Evolutionary conservation across 1,140 invertebrate genomes (phyloP).

Genomic region (Hermatobates lingyangjiaoensis): DNA sequence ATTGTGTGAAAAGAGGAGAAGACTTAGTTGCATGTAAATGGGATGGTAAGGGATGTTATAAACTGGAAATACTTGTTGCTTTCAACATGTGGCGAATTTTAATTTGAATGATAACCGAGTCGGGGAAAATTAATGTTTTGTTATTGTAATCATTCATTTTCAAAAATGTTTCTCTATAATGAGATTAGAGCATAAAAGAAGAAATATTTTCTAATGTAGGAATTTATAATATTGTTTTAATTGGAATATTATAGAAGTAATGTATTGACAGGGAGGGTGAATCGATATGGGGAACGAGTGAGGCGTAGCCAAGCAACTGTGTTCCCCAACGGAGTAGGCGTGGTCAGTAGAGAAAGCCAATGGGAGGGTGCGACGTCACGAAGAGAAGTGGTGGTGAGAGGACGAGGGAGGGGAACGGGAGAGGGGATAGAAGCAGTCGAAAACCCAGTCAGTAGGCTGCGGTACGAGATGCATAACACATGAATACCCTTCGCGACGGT

Average conservation of each 20-base stretch:
- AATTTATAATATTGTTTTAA: constrained; percentile 11
- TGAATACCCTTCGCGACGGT: constrained; percentile 28
- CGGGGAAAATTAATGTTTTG: not conserved
- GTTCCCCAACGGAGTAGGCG: constrained; percentile 8
- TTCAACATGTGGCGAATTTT: constrained; percentile 3
- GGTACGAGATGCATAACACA: constrained; percentile 36
- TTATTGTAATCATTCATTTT: not conserved
- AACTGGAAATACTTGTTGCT: constrained; percentile 1
- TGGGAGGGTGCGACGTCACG: constrained; percentile 9
- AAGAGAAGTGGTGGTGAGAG: constrained; percentile 8
- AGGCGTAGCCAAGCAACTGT: constrained; percentile 4
- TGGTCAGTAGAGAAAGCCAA: constrained; percentile 12
- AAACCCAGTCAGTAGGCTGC: constrained; percentile 24
- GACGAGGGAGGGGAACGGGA: constrained; percentile 1
- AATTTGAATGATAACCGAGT: not conserved
- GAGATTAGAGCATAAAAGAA: not conserved
- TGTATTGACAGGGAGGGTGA: constrained; percentile 17
- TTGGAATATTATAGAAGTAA: constrained; percentile 19
- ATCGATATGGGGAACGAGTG: not conserved
- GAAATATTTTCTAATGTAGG: not conserved
- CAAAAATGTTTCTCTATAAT: not conserved
- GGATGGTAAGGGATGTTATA: not conserved
- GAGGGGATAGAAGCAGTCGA: constrained; percentile 16
- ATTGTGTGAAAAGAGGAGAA: no score
- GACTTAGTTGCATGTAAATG: no score